These are phyloP conservation scores for Synanthedon vespiformis DNA, from an alignment of 2,888 invertebrate genomes.

Conservation along the genomic window DNA sequence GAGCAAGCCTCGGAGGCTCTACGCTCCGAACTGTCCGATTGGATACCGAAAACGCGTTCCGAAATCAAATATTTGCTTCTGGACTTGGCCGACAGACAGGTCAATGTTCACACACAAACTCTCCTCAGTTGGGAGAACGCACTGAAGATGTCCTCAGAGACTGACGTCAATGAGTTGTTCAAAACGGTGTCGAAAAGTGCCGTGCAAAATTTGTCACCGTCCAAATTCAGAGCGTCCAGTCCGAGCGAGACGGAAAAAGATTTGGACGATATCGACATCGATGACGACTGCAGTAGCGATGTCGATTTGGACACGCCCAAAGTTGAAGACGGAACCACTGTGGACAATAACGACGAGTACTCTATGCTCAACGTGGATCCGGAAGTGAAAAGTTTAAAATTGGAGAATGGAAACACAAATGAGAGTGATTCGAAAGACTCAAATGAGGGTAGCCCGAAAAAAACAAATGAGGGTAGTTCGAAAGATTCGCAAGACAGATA, in stretches of 20 bases:
- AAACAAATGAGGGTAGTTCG: not conserved
- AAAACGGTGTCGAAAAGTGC: constrained; percentile 55
- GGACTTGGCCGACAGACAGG: constrained; percentile 44
- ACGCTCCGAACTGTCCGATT: constrained; percentile 48
- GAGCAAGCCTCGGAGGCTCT: constrained; percentile 53
- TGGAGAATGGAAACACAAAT: not conserved
- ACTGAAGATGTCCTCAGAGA: constrained; percentile 31
- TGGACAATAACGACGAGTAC: constrained; percentile 4
- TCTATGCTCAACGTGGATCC: not conserved
- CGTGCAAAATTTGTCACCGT: constrained; percentile 47
- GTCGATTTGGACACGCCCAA: constrained; percentile 9
- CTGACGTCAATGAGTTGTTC: constrained; percentile 37
- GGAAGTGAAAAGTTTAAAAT: not conserved
- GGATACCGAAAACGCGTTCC: constrained; percentile 44
- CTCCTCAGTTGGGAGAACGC: constrained; percentile 47
- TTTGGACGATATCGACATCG: constrained; percentile 28
- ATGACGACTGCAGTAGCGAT: constrained; percentile 16
- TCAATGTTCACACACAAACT: constrained; percentile 28
- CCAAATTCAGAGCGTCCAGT: constrained; percentile 25
- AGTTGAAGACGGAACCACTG: not conserved
- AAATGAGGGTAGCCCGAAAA: no score
- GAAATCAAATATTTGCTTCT: constrained; percentile 42
- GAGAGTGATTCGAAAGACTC: not conserved
- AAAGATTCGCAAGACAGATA: not conserved
- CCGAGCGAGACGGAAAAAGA: constrained; percentile 36